Evolutionary conservation across 1,140 invertebrate species (phyloP).

Genomic region (Drosophila arawakana): DNA sequence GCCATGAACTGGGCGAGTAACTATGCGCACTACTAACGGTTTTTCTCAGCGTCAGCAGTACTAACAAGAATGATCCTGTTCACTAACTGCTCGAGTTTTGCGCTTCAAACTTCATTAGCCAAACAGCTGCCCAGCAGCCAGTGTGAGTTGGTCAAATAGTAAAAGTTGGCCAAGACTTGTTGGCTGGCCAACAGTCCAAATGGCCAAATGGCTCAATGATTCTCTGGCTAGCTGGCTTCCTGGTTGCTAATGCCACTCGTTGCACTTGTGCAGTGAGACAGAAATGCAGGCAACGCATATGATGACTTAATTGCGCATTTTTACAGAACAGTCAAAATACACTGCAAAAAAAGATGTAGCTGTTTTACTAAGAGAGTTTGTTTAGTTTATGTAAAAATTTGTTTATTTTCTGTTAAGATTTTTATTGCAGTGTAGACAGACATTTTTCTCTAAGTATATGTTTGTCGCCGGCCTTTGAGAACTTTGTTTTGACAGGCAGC

Average conservation of each 20-base stretch:
- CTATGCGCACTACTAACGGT: conserved; percentile 29
- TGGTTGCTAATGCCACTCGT: conserved; percentile 57
- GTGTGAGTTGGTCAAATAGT: conserved; percentile 19
- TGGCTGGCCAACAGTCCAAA: not conserved
- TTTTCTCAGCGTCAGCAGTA: conserved; percentile 1
- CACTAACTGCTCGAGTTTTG: conserved; percentile 43
- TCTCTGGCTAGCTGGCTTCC: conserved; percentile 7
- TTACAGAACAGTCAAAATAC: conserved; percentile 53
- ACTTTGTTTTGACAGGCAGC: conserved; percentile 76
- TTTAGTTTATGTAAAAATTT: too few relatives aligned
- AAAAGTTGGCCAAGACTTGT: conserved; percentile 17
- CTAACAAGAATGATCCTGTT: conserved; percentile 49
- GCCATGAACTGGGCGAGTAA: conserved; percentile 17
- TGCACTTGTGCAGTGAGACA: conserved; percentile 38
- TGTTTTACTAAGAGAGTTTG: too few relatives aligned
- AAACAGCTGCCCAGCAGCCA: conserved; percentile 2
- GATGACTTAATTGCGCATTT: conserved; percentile 81
- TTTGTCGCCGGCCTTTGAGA: conserved; percentile 22
- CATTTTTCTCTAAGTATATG: not conserved
- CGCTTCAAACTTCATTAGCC: conserved; percentile 49
- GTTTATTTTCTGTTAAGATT: too few relatives aligned
- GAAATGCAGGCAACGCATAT: conserved; percentile 69
- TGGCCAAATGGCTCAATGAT: not conserved
- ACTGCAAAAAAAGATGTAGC: not conserved
- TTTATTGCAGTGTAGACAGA: not conserved